Evolutionary conservation across 2,113 vertebrate genomes (phyloP).

Genomic region (Eleginops maclovinus): DNA sequence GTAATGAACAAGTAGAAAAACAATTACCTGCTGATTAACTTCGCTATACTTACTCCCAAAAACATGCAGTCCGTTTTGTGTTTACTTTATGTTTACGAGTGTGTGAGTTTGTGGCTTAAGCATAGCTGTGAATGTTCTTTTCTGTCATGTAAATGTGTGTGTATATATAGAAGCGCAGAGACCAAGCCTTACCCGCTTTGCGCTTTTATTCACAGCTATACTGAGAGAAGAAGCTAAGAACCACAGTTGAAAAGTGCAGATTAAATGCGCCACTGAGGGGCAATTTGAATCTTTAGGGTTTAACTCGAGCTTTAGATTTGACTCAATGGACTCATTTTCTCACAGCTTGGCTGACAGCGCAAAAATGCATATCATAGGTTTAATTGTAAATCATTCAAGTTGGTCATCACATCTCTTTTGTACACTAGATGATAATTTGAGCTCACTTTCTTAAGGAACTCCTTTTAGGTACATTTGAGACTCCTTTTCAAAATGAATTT

Average conservation of each 20-base stretch:
- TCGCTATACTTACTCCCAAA: not conserved
- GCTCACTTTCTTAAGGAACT: conserved; percentile 33
- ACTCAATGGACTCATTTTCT: conserved; percentile 36
- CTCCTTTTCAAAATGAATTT: not conserved
- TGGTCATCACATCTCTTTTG: conserved; percentile 28
- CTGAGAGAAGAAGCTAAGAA: not conserved
- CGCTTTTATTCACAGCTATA: conserved; percentile 13
- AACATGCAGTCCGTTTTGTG: conserved; percentile 2
- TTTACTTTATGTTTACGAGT: conserved; percentile 3
- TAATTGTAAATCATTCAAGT: conserved; percentile 23
- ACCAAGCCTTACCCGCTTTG: not conserved
- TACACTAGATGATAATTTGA: conserved; percentile 14
- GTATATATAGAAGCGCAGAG: conserved; percentile 16
- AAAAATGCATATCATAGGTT: conserved; percentile 20
- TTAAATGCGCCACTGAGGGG: conserved; percentile 4
- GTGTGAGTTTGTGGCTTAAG: conserved; percentile 3
- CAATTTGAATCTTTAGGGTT: conserved; percentile 32
- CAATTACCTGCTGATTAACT: conserved; percentile 18
- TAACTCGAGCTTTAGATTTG: conserved; percentile 16
- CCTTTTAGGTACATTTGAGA: not conserved
- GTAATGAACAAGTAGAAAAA: not conserved
- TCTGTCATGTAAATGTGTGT: conserved; percentile 24
- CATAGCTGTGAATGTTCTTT: conserved; percentile 9
- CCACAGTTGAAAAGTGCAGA: conserved; percentile 25
- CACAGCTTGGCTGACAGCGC: conserved; percentile 6